phyloP scores from a whole-genome alignment of 2,797 vertebrate genomes.

The Champsocephalus gunnari region DNA sequence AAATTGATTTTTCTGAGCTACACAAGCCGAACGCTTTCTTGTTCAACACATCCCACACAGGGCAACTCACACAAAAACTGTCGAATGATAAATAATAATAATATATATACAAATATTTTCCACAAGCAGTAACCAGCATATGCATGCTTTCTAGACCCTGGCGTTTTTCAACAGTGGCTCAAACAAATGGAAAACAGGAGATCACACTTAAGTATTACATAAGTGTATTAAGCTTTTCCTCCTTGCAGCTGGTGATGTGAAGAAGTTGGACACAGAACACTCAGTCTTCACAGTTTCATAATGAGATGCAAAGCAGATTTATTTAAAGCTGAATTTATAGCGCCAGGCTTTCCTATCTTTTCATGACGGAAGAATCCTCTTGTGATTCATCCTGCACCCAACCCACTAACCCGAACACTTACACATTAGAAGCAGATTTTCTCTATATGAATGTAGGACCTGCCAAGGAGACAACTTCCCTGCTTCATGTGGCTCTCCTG shows the following conservation, averaged over 20 bases:
- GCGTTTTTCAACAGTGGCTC: not conserved
- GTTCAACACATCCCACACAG: too few species aligned
- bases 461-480: conserved; percentile 43
- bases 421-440: conserved; percentile 55
- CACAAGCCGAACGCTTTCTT: too few species aligned
- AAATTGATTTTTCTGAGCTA: too few species aligned
- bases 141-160: not conserved
- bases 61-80: too few species aligned
- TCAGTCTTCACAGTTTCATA: conserved; percentile 43
- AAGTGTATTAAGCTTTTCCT: conserved; percentile 17
- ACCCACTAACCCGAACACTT: conserved; percentile 54
- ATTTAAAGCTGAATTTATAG: conserved; percentile 42
- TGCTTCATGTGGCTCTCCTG: conserved; percentile 67
- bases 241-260: conserved; percentile 28
- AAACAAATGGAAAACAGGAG: conserved; percentile 1
- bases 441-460: conserved; percentile 36
- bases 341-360: conserved; percentile 24
- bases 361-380: conserved; percentile 43
- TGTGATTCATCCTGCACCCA: conserved; percentile 50
- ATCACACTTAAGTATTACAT: conserved; percentile 17
- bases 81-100: too few species aligned
- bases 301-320: conserved; percentile 58
- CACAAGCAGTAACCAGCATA: not conserved
- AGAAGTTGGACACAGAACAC: conserved; percentile 24
- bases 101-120: not conserved